Evolutionary conservation across 2,113 vertebrate genomes (phyloP).

Genomic region (Antennarius striatus): DNA sequence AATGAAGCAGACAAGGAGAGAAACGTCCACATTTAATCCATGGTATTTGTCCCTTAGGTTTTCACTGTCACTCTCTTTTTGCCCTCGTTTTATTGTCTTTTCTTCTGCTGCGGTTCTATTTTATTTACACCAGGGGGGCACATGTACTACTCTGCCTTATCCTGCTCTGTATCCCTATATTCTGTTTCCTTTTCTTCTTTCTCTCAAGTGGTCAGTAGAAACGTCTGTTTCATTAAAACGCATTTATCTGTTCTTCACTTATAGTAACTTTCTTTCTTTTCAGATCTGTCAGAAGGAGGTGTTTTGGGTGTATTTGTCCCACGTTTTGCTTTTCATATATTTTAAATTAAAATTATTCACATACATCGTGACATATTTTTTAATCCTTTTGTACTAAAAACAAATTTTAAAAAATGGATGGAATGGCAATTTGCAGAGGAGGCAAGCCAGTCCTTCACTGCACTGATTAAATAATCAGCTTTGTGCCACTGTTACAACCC

Average conservation of each 20-base stretch:
- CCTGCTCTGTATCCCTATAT: background rate
- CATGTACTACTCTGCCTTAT: background rate
- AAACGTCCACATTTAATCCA: constrained; percentile 22
- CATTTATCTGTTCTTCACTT: background rate
- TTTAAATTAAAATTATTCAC: background rate
- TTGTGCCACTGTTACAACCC: constrained; percentile 13
- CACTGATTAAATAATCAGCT: constrained; percentile 71
- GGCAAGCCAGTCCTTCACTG: constrained; percentile 60
- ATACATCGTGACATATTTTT: background rate
- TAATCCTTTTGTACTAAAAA: constrained; percentile 9
- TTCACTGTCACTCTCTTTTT: too few relatives aligned
- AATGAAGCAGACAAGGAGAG: constrained; percentile 53
- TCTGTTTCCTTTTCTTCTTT: background rate
- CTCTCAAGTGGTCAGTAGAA: background rate
- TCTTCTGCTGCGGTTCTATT: background rate
- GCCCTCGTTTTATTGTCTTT: too few relatives aligned
- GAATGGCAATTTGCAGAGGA: constrained; percentile 41
- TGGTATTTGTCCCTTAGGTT: too few relatives aligned
- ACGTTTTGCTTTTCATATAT: too few relatives aligned
- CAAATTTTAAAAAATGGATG: constrained; percentile 39
- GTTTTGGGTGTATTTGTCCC: too few relatives aligned
- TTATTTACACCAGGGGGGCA: constrained; percentile 27
- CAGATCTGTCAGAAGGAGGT: background rate
- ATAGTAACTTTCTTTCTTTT: background rate
- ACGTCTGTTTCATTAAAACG: background rate